These are phyloP conservation scores for Gandaritis pyraliata DNA, from an alignment of 2,888 invertebrate genomes.

Conservation along the genomic window DNA sequence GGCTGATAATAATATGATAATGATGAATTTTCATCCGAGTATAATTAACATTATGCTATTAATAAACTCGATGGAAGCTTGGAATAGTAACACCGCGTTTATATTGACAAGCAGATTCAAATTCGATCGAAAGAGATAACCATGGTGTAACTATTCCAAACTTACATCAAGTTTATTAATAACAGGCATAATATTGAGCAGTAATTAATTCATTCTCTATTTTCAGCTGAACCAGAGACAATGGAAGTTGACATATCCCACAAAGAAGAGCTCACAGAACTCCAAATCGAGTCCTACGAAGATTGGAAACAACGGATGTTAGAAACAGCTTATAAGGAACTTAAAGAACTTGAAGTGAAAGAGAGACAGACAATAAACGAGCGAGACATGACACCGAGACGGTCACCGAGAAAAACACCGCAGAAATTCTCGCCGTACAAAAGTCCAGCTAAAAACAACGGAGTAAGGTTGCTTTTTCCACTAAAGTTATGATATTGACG, in stretches of 20 bases:
- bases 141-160: no score
- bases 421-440: conserved; percentile 70
- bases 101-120: no score
- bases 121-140: no score
- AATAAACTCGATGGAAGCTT: no score
- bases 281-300: conserved; percentile 83
- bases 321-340: conserved; percentile 71
- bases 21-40: no score
- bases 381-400: conserved; percentile 50
- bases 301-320: conserved; percentile 86
- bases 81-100: no score
- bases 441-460: conserved; percentile 54
- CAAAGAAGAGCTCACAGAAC: conserved; percentile 51
- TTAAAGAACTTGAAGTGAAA: conserved; percentile 49
- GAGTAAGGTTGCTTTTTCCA: conserved; percentile 70
- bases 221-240: conserved; percentile 52
- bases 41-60: no score
- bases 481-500: conserved; percentile 45
- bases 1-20: no score
- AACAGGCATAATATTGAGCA: no score
- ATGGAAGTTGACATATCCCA: conserved; percentile 58
- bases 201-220: background rate
- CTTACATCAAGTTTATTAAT: no score
- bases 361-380: conserved; percentile 17
- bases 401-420: conserved; percentile 67